A percentile compares a stretch with the other conserved stretches of the same genome.
phyloP scores from a whole-genome alignment of 2,113 vertebrate genomes.

The Neolamprologus hecqui region DNA sequence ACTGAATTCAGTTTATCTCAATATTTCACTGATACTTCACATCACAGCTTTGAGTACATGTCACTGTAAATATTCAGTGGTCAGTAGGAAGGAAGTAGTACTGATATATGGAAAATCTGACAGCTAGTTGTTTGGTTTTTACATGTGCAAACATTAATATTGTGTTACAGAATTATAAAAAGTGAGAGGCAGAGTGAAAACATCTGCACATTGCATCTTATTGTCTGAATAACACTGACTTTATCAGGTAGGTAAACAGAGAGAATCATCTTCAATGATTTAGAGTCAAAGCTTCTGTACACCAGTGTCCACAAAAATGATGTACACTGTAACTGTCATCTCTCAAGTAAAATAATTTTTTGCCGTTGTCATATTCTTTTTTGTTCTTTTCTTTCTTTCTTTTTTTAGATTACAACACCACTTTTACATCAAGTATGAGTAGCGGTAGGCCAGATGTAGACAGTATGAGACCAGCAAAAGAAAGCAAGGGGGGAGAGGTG shows the following conservation, averaged over 20 bases:
- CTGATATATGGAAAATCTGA: background rate
- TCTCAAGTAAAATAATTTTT: background rate
- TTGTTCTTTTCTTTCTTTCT: background rate
- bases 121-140: background rate
- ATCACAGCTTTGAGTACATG: background rate
- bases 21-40: background rate
- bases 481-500: constrained; percentile 48
- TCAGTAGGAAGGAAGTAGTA: background rate
- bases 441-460: constrained; percentile 13
- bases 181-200: background rate
- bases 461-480: constrained; percentile 46
- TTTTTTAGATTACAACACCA: background rate
- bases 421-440: constrained; percentile 1
- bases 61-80: background rate
- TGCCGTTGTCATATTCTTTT: background rate
- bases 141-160: background rate
- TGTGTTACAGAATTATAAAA: background rate
- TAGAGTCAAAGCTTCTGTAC: background rate
- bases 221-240: background rate
- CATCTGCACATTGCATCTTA: background rate
- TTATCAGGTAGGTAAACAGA: background rate
- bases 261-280: background rate
- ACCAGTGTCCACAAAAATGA: background rate
- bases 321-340: background rate
- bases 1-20: background rate